Conservation (phyloP, 1,140 invertebrate species). For the Coenobita brevimanus region DNA sequence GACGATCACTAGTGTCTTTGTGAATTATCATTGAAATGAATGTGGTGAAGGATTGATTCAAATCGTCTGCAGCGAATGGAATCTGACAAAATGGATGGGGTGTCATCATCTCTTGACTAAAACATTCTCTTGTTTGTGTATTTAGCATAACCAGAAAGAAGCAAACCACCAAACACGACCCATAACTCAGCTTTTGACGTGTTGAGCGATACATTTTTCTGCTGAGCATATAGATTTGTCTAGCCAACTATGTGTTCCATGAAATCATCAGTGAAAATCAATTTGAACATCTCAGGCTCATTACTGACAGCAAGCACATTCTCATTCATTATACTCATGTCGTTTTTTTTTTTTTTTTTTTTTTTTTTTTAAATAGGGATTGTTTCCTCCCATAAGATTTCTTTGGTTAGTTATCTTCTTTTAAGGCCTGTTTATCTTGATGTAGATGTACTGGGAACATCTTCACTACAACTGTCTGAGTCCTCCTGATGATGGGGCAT, state of each 20-base stretch:
- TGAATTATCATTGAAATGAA: slow-evolving; percentile 7
- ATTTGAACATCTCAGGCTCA: not conserved
- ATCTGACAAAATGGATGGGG: not conserved
- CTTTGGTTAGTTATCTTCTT: not conserved
- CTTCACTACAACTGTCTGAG: not conserved
- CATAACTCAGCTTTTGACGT: not conserved
- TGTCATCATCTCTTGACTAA: not conserved
- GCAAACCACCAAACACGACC: not conserved
- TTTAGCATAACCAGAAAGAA: slow-evolving; percentile 23
- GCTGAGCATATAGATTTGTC: slow-evolving; percentile 5
- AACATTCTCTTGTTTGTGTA: slow-evolving; percentile 3
- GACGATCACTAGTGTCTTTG: not conserved
- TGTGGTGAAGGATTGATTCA: not conserved
- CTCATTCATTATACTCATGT: not conserved
- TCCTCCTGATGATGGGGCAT: not conserved
- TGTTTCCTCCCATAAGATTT: not conserved
- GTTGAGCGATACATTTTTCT: not conserved
- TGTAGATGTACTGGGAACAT: not conserved
- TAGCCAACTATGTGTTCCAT: not conserved
- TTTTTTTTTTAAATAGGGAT: not conserved
- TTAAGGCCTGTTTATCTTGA: not conserved
- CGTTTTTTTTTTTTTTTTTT: not conserved
- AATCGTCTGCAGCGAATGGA: not conserved
- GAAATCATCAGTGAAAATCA: not conserved
- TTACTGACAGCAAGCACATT: not conserved